Percentiles rank a stretch among this genome's conserved stretches.
Evolutionary conservation across 2,113 vertebrate species (phyloP).

Genomic region (Petaurus breviceps): DNA sequence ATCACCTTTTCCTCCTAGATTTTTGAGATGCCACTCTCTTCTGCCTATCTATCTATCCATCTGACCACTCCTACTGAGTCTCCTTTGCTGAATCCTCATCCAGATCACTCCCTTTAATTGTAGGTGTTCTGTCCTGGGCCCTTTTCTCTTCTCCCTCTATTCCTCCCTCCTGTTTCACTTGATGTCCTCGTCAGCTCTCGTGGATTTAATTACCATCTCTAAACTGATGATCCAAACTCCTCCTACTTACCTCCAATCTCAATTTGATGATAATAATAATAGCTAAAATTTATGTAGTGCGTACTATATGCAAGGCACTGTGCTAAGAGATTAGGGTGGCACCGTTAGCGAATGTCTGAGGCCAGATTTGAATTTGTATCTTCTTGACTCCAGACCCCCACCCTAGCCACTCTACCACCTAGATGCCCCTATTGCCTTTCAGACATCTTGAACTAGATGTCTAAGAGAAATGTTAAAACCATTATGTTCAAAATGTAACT

Average conservation of each 20-base stretch:
- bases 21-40: not conserved
- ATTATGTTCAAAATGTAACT: not conserved
- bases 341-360: not conserved
- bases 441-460: not conserved
- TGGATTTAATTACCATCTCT: not conserved
- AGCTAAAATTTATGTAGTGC: not conserved
- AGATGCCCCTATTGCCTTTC: not conserved
- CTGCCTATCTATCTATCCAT: not conserved
- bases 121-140: not conserved
- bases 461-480: not conserved
- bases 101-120: not conserved
- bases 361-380: not conserved
- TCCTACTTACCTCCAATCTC: not conserved
- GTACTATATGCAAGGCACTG: not conserved
- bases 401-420: not conserved
- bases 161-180: not conserved
- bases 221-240: not conserved
- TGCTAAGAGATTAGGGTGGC: not conserved
- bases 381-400: not conserved
- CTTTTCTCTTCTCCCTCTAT: not conserved
- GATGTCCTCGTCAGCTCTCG: not conserved
- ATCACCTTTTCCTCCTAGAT: not conserved
- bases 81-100: not conserved
- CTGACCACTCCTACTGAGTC: not conserved
- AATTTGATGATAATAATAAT: not conserved